Base-by-base conservation (phyloP, 2,888 invertebrate genomes). In the Lycaena phlaeas region DNA sequence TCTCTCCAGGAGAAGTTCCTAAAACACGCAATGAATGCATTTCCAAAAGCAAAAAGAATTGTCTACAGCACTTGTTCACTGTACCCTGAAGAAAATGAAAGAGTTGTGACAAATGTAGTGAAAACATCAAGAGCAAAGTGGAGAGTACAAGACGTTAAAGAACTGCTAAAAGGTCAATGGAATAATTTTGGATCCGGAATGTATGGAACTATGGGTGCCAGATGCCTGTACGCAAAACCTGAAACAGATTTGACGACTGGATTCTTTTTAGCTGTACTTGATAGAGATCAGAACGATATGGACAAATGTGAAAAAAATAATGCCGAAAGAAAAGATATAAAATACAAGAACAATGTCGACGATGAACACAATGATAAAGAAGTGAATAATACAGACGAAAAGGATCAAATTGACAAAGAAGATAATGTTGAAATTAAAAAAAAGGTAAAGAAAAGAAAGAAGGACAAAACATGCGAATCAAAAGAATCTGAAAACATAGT, bases 61-160 rank as follows among this genome's bases (percentile, higher is more conserved):
- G 93, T 97, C 2, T 99, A 99, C 71, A 98, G 98, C 27, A 99
- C 99, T 0, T 99, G 99, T 63, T 99, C 98, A 0, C 59, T 96
- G 6, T 88, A 93, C 64, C 87, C 90, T 0, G 92, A 95, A 73
- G 97, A 98, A 81, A 99, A 99, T 65, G 99, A 99, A 73, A 85
- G 90, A 53, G 98, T 99, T 0, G 87, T 96, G 1, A 86, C 89
- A 9, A 91, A 92, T 59, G 90, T 91, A 3, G 76, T 92, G 6
- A 79, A 85, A 44, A 79, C 86, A 53, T 73, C 79, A 48, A 50
- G 81, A 56, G 59, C 85, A 0, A 76, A 87, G 36, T 93, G 90
- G 73, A 86, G 87, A 50, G 79, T 93, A 1, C 82, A 90, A 26
- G 86, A 89, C 44, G 86, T 87, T 0, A 87, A 87, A 49, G 84